phyloP scores from a whole-genome alignment of 2,888 invertebrate genomes.

The Pristionchus exspectatus region DNA sequence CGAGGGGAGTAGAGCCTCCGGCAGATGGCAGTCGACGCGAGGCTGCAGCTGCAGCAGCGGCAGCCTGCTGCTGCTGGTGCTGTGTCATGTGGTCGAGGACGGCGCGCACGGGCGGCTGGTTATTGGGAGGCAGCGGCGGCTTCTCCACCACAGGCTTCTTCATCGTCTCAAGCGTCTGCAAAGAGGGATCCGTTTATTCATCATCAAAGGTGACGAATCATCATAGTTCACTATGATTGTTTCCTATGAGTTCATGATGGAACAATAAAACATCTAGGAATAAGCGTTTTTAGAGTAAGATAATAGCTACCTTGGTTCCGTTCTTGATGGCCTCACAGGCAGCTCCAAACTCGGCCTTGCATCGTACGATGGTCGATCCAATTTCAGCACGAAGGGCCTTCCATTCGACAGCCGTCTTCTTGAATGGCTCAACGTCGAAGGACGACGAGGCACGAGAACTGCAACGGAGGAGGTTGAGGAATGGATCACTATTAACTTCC shows the following conservation, averaged over 20 bases:
- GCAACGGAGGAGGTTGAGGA: not conserved
- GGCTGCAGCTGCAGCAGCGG: not conserved
- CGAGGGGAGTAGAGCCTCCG: not conserved
- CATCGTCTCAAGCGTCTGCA: constrained; percentile 39
- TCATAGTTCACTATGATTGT: no score
- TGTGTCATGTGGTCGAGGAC: not conserved
- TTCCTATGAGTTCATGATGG: not conserved
- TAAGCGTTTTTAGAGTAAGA: no score
- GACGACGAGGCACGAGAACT: not conserved
- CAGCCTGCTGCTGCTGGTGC: not conserved
- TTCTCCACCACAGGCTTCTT: not conserved
- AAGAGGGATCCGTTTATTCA: not conserved
- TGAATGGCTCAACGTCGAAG: not conserved
- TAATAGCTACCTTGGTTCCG: constrained; percentile 57
- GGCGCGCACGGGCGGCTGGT: not conserved
- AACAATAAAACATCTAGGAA: not conserved
- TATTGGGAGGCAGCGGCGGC: constrained; percentile 13
- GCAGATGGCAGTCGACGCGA: not conserved
- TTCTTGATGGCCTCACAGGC: constrained; percentile 62
- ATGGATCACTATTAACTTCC: not conserved
- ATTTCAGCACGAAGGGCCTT: constrained; percentile 7
- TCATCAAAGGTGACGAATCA: not conserved
- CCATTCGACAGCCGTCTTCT: constrained; percentile 22
- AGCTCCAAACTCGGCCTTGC: constrained; percentile 60
- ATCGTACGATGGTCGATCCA: not conserved